A percentile compares a stretch with the other conserved stretches of the same genome.
These are phyloP conservation scores for Borostomias antarcticus DNA, from an alignment of 2,797 vertebrate species.

Conservation along the genomic window DNA sequence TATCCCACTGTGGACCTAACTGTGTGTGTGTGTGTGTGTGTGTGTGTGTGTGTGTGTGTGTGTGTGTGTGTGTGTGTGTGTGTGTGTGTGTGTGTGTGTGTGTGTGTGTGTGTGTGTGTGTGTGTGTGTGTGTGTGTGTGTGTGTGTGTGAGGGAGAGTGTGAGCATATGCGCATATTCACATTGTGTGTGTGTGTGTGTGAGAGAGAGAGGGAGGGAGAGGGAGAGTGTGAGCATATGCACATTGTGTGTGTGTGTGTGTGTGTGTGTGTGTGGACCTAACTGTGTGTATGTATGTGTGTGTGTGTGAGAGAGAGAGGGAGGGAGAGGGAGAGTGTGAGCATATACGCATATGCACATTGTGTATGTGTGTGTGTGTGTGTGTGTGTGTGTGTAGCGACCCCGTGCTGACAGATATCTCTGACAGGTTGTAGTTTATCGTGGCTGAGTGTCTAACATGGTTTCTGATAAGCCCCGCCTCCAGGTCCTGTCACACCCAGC, in stretches of 20 bases:
- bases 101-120: constrained; percentile 29
- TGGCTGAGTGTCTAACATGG: constrained; percentile 40
- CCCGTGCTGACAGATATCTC: constrained; percentile 50
- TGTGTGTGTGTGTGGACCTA: constrained; percentile 5
- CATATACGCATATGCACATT: too few species aligned
- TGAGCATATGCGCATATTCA: constrained; percentile 57
- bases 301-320: constrained; percentile 7
- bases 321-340: too few species aligned
- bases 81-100: constrained; percentile 16
- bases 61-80: constrained; percentile 25
- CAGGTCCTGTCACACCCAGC: background rate
- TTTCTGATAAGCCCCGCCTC: constrained; percentile 41
- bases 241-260: constrained; percentile 8
- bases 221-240: too few species aligned
- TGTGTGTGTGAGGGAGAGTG: too few species aligned
- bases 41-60: constrained; percentile 5
- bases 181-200: constrained; percentile 40
- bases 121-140: constrained; percentile 33
- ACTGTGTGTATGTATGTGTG: constrained; percentile 6
- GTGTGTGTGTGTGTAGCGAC: constrained; percentile 13
- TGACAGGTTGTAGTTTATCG: constrained; percentile 43
- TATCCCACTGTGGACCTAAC: too few species aligned
- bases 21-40: constrained; percentile 23
- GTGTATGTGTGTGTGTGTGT: constrained; percentile 11
- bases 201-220: background rate